Evolutionary conservation across 1,140 invertebrate genomes (phyloP).

Genomic region (Odontomachus brunneus): DNA sequence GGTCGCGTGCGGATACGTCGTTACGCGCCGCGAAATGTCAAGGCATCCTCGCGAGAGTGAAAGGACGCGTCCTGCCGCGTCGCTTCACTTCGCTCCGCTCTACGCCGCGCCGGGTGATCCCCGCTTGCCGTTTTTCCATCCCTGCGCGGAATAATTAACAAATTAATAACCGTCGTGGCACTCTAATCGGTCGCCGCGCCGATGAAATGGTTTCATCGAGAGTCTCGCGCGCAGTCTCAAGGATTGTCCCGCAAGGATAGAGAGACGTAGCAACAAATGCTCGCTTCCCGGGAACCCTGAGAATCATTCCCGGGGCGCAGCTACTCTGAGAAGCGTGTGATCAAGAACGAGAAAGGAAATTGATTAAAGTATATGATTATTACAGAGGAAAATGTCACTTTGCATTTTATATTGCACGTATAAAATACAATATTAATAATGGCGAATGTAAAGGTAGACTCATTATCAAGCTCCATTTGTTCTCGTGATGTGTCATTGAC

Average conservation of each 20-base stretch:
- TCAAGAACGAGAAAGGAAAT: too few species aligned
- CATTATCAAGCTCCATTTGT: slow-evolving; percentile 15
- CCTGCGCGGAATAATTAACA: slow-evolving; percentile 27
- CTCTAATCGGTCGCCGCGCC: slow-evolving; percentile 1
- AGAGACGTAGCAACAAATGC: neutral
- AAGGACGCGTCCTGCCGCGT: slow-evolving; percentile 26
- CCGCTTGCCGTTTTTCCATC: slow-evolving; percentile 32
- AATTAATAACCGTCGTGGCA: slow-evolving; percentile 31
- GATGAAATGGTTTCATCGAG: neutral
- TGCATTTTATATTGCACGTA: too few species aligned
- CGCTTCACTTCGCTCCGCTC: neutral
- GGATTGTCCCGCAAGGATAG: neutral
- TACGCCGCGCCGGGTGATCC: neutral
- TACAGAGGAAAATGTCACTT: too few species aligned
- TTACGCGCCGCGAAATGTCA: slow-evolving; percentile 46
- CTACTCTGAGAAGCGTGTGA: too few species aligned
- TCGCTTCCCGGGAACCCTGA: neutral
- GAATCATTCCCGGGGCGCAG: too few species aligned
- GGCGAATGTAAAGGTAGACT: neutral
- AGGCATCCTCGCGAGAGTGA: slow-evolving; percentile 49
- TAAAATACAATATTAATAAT: too few species aligned
- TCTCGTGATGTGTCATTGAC: slow-evolving; percentile 10
- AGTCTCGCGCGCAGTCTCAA: neutral
- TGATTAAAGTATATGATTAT: too few species aligned
- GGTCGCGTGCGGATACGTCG: slow-evolving; percentile 43